A percentile compares a stretch with the other conserved stretches of the same genome.
Evolutionary conservation across 53 echinoderm and acorn worm genomes (phyloP).

Genomic region (Pentamera pediparva): DNA sequence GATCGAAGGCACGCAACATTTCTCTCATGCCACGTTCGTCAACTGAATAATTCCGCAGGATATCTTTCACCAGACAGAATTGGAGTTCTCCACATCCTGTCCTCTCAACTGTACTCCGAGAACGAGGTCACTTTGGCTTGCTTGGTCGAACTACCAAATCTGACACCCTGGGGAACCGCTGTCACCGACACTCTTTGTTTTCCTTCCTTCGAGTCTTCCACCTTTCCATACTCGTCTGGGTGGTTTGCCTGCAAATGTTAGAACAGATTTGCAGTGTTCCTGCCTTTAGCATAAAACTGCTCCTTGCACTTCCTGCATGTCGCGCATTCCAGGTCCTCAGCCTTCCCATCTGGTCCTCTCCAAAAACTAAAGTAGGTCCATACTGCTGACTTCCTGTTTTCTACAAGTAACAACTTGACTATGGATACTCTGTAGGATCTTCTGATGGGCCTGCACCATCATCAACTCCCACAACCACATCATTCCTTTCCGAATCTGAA

Average conservation of each 20-base stretch:
- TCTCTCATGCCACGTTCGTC: constrained; percentile 28
- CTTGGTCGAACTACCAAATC: not conserved
- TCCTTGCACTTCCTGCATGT: constrained; percentile 5
- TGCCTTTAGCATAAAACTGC: constrained; percentile 21
- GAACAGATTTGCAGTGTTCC: constrained; percentile 29
- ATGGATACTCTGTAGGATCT: no score
- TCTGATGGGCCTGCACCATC: no score
- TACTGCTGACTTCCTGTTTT: constrained; percentile 15
- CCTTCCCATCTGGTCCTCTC: constrained; percentile 7
- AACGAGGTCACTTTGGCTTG: not conserved
- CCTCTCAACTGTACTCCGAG: not conserved
- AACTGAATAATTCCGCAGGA: constrained; percentile 10
- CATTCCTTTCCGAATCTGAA: no score
- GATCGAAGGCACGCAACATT: constrained; percentile 23
- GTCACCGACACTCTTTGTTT: not conserved
- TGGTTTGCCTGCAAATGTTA: constrained; percentile 1
- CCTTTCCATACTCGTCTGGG: constrained; percentile 6
- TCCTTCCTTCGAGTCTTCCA: not conserved
- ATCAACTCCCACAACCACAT: no score
- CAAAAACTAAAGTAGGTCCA: constrained; percentile 23
- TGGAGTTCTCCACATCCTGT: not conserved
- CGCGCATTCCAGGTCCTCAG: constrained; percentile 7
- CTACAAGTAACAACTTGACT: not conserved
- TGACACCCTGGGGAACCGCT: not conserved
- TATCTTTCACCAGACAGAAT: constrained; percentile 29